Conservation (phyloP, 2,888 invertebrate species). For the Crematogaster levior region DNA sequence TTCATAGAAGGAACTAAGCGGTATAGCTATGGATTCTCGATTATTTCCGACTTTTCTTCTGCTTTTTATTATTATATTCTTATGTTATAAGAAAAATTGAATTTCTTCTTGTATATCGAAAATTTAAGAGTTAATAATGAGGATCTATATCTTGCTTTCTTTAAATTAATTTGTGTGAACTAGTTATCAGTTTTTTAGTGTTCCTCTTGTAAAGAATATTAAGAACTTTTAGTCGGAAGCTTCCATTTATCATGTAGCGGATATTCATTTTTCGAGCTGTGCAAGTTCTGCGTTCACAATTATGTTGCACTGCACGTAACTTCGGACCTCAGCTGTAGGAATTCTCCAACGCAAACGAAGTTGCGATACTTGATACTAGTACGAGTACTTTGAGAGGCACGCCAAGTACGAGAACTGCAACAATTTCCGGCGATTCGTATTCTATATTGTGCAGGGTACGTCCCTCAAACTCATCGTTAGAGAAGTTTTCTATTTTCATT, state of each 20-base stretch:
- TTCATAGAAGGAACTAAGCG: background rate
- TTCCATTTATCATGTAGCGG: slow-evolving; percentile 1
- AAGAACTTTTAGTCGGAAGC: background rate
- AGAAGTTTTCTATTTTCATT: slow-evolving; percentile 15
- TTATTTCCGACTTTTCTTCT: background rate
- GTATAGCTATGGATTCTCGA: background rate
- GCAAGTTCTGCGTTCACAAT: slow-evolving; percentile 32
- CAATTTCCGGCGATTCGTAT: slow-evolving; percentile 44
- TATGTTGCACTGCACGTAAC: slow-evolving; percentile 38
- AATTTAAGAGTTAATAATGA: background rate
- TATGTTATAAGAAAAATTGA: background rate
- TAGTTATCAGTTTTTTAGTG: background rate
- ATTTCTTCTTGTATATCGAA: no score
- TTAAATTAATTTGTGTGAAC: background rate
- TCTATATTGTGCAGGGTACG: background rate
- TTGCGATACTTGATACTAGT: slow-evolving; percentile 50
- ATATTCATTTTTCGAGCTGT: slow-evolving; percentile 37
- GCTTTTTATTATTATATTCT: background rate
- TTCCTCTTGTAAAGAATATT: background rate
- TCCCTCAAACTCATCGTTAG: slow-evolving; percentile 6
- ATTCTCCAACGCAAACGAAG: slow-evolving; percentile 34
- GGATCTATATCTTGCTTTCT: background rate
- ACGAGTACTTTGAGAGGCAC: slow-evolving; percentile 27
- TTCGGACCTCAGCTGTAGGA: slow-evolving; percentile 17
- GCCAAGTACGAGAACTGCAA: slow-evolving; percentile 37